These are phyloP conservation scores for Spea hammondii DNA, from an alignment of 2,797 vertebrate genomes.

Conservation along the genomic window DNA sequence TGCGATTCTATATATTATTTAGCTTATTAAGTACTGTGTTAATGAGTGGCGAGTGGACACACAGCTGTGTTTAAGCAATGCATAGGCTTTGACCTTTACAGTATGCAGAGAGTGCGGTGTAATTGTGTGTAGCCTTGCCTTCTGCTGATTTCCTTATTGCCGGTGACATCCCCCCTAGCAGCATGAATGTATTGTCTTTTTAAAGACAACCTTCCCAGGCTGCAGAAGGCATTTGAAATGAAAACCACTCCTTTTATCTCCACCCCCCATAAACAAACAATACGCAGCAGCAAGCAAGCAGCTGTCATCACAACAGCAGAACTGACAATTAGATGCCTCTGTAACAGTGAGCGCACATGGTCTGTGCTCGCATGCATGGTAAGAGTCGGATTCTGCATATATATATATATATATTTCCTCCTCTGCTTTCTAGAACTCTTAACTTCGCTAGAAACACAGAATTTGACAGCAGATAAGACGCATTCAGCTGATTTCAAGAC, in stretches of 20 bases:
- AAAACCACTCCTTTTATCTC: constrained; percentile 23
- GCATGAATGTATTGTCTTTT: constrained; percentile 31
- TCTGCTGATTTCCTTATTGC: constrained; percentile 55
- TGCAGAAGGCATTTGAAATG: accelerated
- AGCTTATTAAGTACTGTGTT: too few relatives aligned
- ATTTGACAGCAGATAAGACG: too few relatives aligned
- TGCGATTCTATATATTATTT: too few relatives aligned
- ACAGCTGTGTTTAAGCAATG: not conserved
- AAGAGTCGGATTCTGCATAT: constrained; percentile 9
- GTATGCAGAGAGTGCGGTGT: constrained; percentile 6
- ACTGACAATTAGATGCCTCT: not conserved
- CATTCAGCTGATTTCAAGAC: too few relatives aligned
- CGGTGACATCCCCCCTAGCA: constrained; percentile 41
- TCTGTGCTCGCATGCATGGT: constrained; percentile 12
- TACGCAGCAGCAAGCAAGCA: constrained; percentile 25
- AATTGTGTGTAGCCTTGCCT: constrained; percentile 52
- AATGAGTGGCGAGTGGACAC: too few relatives aligned
- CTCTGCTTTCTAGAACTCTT: not conserved
- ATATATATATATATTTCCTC: not conserved
- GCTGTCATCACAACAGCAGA: constrained; percentile 24
- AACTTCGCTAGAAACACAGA: not conserved
- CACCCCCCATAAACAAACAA: constrained; percentile 6
- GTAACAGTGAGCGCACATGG: not conserved
- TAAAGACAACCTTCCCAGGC: constrained; percentile 18
- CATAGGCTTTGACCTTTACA: constrained; percentile 17